Base-by-base conservation (phyloP, 2,888 invertebrate species). In the Drosophila testacea region DNA sequence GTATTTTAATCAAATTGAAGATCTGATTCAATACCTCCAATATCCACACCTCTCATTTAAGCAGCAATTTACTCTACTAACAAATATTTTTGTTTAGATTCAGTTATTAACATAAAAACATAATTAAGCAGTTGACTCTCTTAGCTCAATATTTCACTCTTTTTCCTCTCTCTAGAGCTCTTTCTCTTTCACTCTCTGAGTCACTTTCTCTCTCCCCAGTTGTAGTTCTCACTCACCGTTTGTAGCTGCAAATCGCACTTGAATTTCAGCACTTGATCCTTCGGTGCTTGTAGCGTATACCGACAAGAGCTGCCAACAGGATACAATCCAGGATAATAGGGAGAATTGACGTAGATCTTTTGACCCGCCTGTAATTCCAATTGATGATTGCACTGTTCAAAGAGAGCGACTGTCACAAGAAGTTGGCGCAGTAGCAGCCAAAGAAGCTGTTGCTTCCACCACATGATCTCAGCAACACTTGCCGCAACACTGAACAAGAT, bases 221-320 rank as follows among this genome's bases (percentile, higher is more conserved):
- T 13, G 2, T 9, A 13, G 2, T 13, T 13, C 6, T 39, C 30
- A 73, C 90, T 75, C 72, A 92, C 92, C 90, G 88, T 79, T 68
- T 82, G 86, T 7, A 92, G 69, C 63, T 90, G 81, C 9, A 92
- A 74, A 6, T 86, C 73, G 52, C 92, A 92, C 6, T 80, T 87
- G 51, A 92, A 88, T 22, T 85, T 75, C 11, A 92, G 56, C 62
- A 86, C 78, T 55, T 90, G 85, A 76, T 91, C 91, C 22, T 59
- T 72, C 27, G 92, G 92, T 5, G 91, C 92, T 44, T 78, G 79
- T 3, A 92, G 62, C 0, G 82, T 73, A 64, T 91, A 92, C 34
- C 92, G 91, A 41, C 92, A 92, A 5, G 92, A 92, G 13, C 88
- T 90, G 30, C 91, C 91, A 4, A 76, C 54, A 5, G 91, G 90